phyloP scores from a whole-genome alignment of 2,888 invertebrate genomes.

The Penaeus monodon region DNA sequence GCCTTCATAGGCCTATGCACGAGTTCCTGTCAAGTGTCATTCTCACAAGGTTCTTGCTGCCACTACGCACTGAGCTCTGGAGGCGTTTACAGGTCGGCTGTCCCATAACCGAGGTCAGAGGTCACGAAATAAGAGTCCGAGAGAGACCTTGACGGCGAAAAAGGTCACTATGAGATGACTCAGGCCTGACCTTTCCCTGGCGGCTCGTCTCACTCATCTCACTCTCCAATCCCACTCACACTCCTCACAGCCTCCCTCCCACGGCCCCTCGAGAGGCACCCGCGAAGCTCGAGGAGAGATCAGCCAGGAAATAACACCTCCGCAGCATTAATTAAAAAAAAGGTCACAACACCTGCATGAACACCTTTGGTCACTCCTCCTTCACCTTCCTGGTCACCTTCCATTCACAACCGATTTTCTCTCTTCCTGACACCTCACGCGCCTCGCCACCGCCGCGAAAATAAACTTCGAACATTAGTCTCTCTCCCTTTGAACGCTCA shows the following conservation, averaged over 20 bases:
- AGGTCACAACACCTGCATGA: conserved; percentile 15
- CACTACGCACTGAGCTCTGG: neutral
- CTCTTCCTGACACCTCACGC: neutral
- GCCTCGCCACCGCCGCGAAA: no score
- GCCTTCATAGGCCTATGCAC: no score
- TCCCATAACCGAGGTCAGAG: neutral
- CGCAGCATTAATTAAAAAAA: neutral
- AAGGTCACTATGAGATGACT: neutral
- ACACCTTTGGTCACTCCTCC: neutral
- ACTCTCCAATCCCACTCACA: neutral
- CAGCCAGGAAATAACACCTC: neutral
- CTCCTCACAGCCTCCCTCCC: neutral
- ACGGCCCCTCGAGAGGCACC: neutral
- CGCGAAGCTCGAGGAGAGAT: neutral
- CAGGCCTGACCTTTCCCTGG: conserved; percentile 18
- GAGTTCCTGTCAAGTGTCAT: no score
- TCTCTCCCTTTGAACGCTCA: neutral
- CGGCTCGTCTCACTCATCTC: neutral
- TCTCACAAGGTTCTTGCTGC: no score
- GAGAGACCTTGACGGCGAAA: neutral
- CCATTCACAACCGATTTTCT: neutral
- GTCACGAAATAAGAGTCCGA: neutral
- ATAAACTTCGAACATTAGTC: no score
- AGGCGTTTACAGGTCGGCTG: neutral
- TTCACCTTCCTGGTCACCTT: neutral